Base-by-base conservation (phyloP, 2,113 vertebrate genomes). In the Planiliza haematocheilus region DNA sequence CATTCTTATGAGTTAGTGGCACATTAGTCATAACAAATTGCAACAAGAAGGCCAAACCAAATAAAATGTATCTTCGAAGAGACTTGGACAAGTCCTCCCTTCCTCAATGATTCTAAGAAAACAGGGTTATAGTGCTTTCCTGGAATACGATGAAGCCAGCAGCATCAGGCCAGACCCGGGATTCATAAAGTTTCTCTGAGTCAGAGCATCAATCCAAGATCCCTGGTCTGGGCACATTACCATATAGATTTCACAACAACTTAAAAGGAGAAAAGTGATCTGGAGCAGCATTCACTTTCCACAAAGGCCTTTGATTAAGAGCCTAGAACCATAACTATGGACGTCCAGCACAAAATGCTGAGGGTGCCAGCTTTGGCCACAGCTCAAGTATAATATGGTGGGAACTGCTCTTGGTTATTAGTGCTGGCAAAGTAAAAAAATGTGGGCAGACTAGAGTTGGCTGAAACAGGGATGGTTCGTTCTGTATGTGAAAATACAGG, bases 21-120 rank as follows among this genome's bases (percentile, higher is more conserved):
- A 70, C 68, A 87, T 88, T 82, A 88, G 70, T 81, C 69, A 73
- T 86, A 87, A 86, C 87, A 89, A 88, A 90, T 88, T 88, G 73
- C 70, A 74, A 52, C 36, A 81, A 74, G 12, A 70, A 48, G 39
- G 83, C 90, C 88, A 91, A 91, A 73, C 73, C 67, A 86, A 92
- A 92, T 78, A 92, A 14, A 83, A 79, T 72, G 74, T 74, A 67
- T 84, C 71, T 81, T 89, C 75, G 53, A 57, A 49, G 59, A 87
- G 55, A 70, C 64, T 89, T 90, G 85, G 79, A 79, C n/a, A 13
- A 61, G 34, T 58, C 43, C 64, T 20, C 73, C 48, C 66, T 90
- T 88, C 74, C 70, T 77, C 64, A 80, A 84, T 30, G 60, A 61
- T 81, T 81, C 79, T 64, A 72, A 90, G 81, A 85, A 92, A 91